Evolutionary conservation across 2,797 vertebrate species (phyloP), one percentile per base, ranked within the genome.

Genomic region (Acanthopagrus latus): DNA sequence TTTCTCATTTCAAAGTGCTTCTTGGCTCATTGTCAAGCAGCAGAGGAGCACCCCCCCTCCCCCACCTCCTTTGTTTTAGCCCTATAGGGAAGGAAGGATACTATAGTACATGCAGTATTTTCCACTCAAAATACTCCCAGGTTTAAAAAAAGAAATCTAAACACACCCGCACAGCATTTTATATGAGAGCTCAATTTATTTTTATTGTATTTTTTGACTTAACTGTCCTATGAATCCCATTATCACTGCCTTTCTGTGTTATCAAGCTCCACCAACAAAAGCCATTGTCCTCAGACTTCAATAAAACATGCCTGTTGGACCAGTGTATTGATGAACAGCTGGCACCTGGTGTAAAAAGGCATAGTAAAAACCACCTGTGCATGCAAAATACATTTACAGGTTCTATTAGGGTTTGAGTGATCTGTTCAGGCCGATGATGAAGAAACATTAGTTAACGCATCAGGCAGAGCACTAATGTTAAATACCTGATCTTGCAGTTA

Each of bases 191-290:
- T 54, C 0, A 41, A n/a, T 76, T 11, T 3, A 14, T 65, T 33
- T 62, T 43, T 11, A 16, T 41, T 50, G 1, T 1, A 11, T 58
- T 51, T 44, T 54, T 43, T 25, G 6, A 54, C 11, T 63, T 63
- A 33, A 33, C 33, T 75, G 51, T 63, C 47, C 4, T 54, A 38
- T 38, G 25, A 46, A 51, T 18, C 38, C 0, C 23, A 14, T 29
- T 64, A 8, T 44, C 1, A 21, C 48, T 59, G 21, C 64, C 27
- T 47, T 50, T 7, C 41, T 29, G 13, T 27, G n/a, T 68, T 21
- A 70, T 14, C 68, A 44, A 21, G 11, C n/a, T 69, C 4, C 29
- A 58, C 52, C 38, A 64, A 48, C 64, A 64, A 77, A 73, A 56
- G 18, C 33, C 14, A n/a, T 29, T 65, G n/a, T 20, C 17, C 8